Conservation (phyloP, 2,113 vertebrate species). For the Colistium nudipinnis region DNA sequence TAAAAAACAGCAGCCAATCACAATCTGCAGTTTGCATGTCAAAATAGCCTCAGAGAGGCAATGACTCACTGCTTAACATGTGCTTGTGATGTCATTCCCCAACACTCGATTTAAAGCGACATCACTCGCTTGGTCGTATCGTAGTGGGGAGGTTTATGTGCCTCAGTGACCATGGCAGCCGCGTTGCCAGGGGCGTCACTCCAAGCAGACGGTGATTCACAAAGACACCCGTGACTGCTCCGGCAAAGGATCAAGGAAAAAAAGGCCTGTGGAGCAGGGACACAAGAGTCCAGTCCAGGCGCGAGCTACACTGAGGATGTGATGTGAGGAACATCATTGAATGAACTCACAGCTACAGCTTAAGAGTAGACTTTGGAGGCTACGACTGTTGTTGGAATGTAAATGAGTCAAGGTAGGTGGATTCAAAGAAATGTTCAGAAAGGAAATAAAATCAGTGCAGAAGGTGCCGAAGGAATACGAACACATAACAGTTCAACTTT, state of each 20-base stretch:
- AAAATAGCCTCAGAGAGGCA: not conserved
- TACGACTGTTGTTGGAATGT: not conserved
- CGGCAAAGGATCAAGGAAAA: conserved; percentile 6
- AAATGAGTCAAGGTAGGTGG: conserved; percentile 8
- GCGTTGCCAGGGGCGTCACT: not conserved
- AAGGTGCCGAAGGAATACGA: too few relatives aligned
- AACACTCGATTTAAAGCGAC: not conserved
- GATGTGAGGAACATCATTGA: not conserved
- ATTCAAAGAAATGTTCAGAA: not conserved
- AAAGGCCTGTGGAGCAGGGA: not conserved
- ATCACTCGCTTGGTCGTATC: not conserved
- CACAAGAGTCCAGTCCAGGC: not conserved
- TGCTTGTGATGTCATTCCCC: not conserved
- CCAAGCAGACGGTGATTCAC: conserved; percentile 18
- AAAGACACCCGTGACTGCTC: conserved; percentile 1
- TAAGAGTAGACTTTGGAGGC: not conserved
- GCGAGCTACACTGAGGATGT: not conserved
- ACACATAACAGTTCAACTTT: too few relatives aligned
- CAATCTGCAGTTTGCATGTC: too few relatives aligned
- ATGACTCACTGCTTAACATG: not conserved
- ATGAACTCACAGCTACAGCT: conserved; percentile 4
- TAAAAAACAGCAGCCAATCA: not conserved
- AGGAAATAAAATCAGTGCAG: not conserved
- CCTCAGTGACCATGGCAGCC: conserved; percentile 3
- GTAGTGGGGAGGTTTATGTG: conserved; percentile 1